Percentiles rank a stretch among this genome's conserved stretches.
These are phyloP conservation scores for Orientallactaga bullata DNA, from an alignment of 2,113 vertebrate genomes.

Conservation along the genomic window DNA sequence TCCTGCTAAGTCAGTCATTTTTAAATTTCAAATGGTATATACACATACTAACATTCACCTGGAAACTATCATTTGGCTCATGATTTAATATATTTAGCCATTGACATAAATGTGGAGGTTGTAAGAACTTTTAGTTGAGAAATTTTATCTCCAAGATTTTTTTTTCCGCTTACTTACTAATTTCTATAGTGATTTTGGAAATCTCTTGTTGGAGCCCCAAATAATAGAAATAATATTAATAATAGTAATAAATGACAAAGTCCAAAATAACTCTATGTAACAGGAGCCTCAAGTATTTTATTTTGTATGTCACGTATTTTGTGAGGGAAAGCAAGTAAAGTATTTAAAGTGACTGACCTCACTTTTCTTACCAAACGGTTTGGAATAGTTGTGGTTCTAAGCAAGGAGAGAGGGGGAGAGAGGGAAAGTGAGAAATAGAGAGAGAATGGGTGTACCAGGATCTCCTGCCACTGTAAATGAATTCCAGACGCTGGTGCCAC, in stretches of 20 bases:
- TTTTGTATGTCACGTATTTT: conserved; percentile 16
- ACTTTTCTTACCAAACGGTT: conserved; percentile 26
- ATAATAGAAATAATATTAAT: conserved; percentile 11
- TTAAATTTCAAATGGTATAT: conserved; percentile 10
- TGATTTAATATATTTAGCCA: conserved; percentile 26
- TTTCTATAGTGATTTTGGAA: conserved; percentile 28
- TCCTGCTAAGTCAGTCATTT: background rate
- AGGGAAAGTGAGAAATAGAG: too few species aligned
- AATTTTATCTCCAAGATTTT: conserved; percentile 30
- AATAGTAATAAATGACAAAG: background rate
- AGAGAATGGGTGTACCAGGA: too few species aligned
- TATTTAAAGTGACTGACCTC: conserved; percentile 24
- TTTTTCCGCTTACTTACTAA: conserved; percentile 12
- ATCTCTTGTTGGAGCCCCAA: background rate
- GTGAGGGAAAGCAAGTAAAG: background rate
- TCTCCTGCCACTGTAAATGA: too few species aligned
- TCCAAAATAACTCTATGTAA: background rate
- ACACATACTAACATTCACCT: conserved; percentile 20
- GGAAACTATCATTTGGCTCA: conserved; percentile 55
- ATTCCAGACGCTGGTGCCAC: too few species aligned
- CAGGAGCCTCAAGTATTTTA: background rate
- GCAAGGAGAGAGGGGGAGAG: background rate
- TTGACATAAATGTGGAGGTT: background rate
- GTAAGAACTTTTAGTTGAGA: conserved; percentile 49
- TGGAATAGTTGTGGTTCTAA: background rate